Percentiles rank a stretch among this genome's conserved stretches.
phyloP scores from a whole-genome alignment of 1,140 invertebrate species.

The Battus philenor region DNA sequence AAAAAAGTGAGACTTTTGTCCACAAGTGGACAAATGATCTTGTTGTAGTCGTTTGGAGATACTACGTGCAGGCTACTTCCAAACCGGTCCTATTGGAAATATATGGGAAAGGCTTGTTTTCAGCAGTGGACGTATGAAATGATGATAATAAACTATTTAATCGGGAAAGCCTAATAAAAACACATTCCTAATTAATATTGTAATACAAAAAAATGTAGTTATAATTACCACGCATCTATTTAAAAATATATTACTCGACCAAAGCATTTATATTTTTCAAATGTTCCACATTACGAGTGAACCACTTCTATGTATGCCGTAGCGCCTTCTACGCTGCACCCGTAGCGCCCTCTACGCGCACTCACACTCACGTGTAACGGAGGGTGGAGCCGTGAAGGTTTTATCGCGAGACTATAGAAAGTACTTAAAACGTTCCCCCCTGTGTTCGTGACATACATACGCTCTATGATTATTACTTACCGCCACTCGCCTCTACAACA shows the following conservation, averaged over 20 bases:
- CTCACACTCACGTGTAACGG: constrained; percentile 1
- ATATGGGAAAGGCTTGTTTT: no score
- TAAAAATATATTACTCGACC: not conserved
- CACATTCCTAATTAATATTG: no score
- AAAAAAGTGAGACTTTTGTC: no score
- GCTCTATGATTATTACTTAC: constrained; percentile 6
- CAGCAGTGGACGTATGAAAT: no score
- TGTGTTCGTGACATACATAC: constrained; percentile 11
- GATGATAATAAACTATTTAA: no score
- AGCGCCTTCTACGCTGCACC: not conserved
- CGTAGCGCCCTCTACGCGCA: constrained; percentile 10
- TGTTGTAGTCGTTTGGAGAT: no score
- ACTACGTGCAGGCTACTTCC: no score
- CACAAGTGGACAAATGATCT: no score
- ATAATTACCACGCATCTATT: not conserved
- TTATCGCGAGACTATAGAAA: constrained; percentile 10
- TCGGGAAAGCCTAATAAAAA: no score
- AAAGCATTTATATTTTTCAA: not conserved
- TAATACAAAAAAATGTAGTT: no score
- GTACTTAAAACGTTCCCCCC: constrained; percentile 11
- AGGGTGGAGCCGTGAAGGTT: constrained; percentile 4
- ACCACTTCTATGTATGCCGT: not conserved
- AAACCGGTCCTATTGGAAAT: no score
- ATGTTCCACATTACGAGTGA: constrained; percentile 5
- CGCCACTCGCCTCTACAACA: constrained; percentile 1